phyloP scores from a whole-genome alignment of 2,888 invertebrate species.

The Phengaris arion region DNA sequence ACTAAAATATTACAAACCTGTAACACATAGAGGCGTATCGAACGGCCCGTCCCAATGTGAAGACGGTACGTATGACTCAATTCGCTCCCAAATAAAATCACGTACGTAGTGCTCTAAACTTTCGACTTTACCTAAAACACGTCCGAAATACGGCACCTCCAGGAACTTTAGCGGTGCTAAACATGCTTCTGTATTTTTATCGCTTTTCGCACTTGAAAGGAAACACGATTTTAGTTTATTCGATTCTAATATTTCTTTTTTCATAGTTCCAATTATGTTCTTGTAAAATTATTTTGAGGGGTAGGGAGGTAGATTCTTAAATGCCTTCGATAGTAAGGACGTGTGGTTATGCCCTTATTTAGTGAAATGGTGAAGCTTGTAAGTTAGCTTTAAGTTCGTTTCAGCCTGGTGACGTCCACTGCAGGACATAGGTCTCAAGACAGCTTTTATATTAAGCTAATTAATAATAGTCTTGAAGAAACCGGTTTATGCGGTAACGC shows the following conservation, averaged over 20 bases:
- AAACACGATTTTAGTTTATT: background rate
- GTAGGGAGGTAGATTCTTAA: too few relatives aligned
- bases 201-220: slow-evolving; percentile 55
- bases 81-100: slow-evolving; percentile 53
- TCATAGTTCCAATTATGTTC: too few relatives aligned
- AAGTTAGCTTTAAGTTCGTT: too few relatives aligned
- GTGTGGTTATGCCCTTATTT: too few relatives aligned
- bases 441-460: too few relatives aligned
- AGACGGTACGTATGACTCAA: slow-evolving; percentile 53
- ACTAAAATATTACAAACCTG: slow-evolving; percentile 46
- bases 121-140: slow-evolving; percentile 49
- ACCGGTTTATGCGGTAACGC: too few relatives aligned
- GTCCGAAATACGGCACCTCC: slow-evolving; percentile 59
- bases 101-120: slow-evolving; percentile 43
- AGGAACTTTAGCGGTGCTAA: slow-evolving; percentile 57
- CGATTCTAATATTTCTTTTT: background rate
- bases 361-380: too few relatives aligned
- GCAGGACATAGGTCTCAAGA: too few relatives aligned
- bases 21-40: slow-evolving; percentile 54
- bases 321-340: too few relatives aligned
- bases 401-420: too few relatives aligned
- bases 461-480: too few relatives aligned
- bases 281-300: too few relatives aligned
- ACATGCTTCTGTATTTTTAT: slow-evolving; percentile 52
- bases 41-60: slow-evolving; percentile 56